Conservation (phyloP, 2,113 vertebrate genomes). For the Hyperoodon ampullatus region DNA sequence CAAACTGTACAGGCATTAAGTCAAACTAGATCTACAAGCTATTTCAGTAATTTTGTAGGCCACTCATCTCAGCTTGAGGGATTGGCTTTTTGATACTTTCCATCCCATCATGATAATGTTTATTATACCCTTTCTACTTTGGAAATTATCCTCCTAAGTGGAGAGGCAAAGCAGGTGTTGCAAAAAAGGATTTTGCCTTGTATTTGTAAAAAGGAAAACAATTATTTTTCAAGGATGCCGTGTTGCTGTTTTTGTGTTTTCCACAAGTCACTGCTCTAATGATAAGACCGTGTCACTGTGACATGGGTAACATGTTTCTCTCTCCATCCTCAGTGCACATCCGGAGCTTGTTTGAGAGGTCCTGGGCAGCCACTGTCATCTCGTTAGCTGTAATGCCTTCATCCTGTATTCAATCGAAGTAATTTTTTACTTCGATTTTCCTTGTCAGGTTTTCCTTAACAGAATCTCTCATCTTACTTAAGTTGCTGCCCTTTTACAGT, state of each 20-base stretch:
- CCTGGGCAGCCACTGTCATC: no score
- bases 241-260: background rate
- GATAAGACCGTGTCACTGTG: background rate
- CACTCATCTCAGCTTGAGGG: background rate
- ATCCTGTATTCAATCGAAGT: background rate
- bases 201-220: background rate
- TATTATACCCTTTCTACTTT: background rate
- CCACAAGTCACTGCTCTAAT: background rate
- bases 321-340: background rate
- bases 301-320: background rate
- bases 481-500: background rate
- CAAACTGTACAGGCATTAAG: background rate
- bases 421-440: background rate
- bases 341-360: background rate
- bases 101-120: background rate
- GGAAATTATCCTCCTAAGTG: background rate
- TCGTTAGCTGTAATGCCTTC: background rate
- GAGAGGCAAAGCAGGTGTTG: background rate
- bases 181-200: background rate
- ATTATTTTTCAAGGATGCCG: background rate
- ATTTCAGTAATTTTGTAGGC: background rate
- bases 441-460: background rate
- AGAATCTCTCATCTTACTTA: background rate
- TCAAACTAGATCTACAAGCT: background rate
- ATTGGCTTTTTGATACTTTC: background rate